Base-by-base conservation (phyloP, 2,797 vertebrate genomes). In the Hippoglossus hippoglossus region DNA sequence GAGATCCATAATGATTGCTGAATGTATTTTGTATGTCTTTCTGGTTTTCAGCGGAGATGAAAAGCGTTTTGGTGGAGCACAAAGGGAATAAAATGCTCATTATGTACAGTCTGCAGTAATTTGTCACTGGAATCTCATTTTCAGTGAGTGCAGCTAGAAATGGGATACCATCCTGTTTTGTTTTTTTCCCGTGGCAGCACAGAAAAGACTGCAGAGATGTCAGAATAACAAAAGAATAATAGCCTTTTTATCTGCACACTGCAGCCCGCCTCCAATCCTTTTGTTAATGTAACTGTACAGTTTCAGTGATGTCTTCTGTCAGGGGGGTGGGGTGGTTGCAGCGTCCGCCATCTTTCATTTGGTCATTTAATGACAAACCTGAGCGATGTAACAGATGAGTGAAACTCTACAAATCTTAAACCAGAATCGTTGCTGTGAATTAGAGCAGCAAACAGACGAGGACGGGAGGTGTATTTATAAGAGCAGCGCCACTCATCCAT, bases 211-310 rank as follows among this genome's bases (percentile, higher is more conserved):
- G 79, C 64, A 75, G 82, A 87, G 85, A 90, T 88, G 89, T 91
- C 91, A 92, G 81, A 86, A 87, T 82, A 85, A 92, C 85, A 90
- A 92, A 92, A 89, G 84, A 87, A 78, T 78, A 80, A 89, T 87
- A 67, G 82, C 54, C 73, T 82, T 90, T 92, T 90, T 85, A 89
- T 90, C 85, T 74, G 62, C 76, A 75, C 53, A 49, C 77, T 64
- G 82, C 84, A 88, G 83, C 71, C 71, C 61, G 77, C 73, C 73
- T 83, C 74, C 77, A 85, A 87, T 82, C 75, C 73, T 87, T 46
- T 82, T 90, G 86, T 89, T 85, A 81, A 82, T 77, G 79, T 63
- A 68, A 72, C 65, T 83, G 76, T 82, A 80, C 63, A 73, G 81
- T 81, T 73, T 70, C 80, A 59, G 11, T 8, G 44, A 46, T 46